Percentiles rank a stretch among this genome's conserved stretches.
phyloP scores from a whole-genome alignment of 2,797 vertebrate genomes.

The Apogon talboti region DNA sequence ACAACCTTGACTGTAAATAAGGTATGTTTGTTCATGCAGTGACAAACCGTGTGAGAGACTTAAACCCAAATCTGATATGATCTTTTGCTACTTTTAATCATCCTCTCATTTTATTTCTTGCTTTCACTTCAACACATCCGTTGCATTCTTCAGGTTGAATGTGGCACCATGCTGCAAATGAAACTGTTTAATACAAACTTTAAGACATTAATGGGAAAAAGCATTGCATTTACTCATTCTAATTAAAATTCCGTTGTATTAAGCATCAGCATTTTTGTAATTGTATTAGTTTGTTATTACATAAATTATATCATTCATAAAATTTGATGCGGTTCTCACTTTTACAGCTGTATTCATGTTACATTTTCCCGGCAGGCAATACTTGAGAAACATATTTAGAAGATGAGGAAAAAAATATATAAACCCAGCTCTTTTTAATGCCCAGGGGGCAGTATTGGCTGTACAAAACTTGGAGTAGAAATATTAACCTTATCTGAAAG shows the following conservation, averaged over 20 bases:
- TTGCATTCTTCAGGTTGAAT: slow-evolving; percentile 6
- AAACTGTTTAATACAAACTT: slow-evolving; percentile 5
- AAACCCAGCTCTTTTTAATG: slow-evolving; percentile 3
- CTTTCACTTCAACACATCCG: neutral
- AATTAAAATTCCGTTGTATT: slow-evolving; percentile 11
- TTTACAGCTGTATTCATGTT: slow-evolving; percentile 12
- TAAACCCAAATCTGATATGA: neutral
- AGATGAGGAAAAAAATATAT: slow-evolving; percentile 2
- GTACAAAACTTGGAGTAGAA: slow-evolving; percentile 7
- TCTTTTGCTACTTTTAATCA: neutral
- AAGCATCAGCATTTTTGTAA: slow-evolving; percentile 1
- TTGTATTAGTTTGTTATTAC: slow-evolving; percentile 19
- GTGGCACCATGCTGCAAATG: slow-evolving; percentile 11
- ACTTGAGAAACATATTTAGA: neutral
- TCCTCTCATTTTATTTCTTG: neutral
- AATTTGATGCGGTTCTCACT: neutral
- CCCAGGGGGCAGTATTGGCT: slow-evolving; percentile 36
- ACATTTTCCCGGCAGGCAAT: slow-evolving; percentile 7
- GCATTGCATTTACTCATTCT: neutral
- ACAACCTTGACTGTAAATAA: neutral
- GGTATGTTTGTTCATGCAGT: neutral
- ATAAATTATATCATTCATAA: slow-evolving; percentile 11
- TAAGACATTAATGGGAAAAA: neutral
- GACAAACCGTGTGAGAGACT: neutral
- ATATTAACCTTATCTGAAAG: slow-evolving; percentile 23